These are phyloP conservation scores for Antechinus flavipes DNA, from an alignment of 2,113 vertebrate genomes.

Conservation along the genomic window DNA sequence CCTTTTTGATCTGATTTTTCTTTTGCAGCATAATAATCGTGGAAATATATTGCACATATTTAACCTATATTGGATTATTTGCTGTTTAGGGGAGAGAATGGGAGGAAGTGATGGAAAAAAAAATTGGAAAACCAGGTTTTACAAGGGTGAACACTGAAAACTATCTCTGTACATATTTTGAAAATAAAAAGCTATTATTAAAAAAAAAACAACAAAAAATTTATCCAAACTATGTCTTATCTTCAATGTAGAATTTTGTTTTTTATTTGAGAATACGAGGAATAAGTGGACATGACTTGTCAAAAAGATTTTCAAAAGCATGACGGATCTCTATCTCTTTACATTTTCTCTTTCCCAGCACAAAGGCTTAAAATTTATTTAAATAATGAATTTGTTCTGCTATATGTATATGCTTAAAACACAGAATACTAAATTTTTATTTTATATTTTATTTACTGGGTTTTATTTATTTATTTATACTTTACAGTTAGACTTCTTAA, in stretches of 20 bases:
- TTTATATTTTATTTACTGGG: not conserved
- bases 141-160: too few relatives aligned
- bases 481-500: not conserved
- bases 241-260: not conserved
- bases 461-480: not conserved
- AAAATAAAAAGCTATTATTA: too few relatives aligned
- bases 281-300: not conserved
- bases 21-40: too few relatives aligned
- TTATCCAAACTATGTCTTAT: not conserved
- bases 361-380: not conserved
- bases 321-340: not conserved
- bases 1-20: too few relatives aligned
- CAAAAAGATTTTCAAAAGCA: not conserved
- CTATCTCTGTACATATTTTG: too few relatives aligned
- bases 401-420: not conserved
- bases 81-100: too few relatives aligned
- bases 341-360: not conserved
- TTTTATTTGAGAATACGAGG: not conserved
- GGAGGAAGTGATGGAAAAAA: too few relatives aligned
- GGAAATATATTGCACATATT: too few relatives aligned
- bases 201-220: not conserved
- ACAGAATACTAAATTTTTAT: not conserved
- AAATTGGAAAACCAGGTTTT: too few relatives aligned
- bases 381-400: not conserved
- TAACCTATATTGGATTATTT: too few relatives aligned